A percentile compares a stretch with the other conserved stretches of the same genome.
phyloP scores from a whole-genome alignment of 2,888 invertebrate genomes.

The Dromius quadrimaculatus region DNA sequence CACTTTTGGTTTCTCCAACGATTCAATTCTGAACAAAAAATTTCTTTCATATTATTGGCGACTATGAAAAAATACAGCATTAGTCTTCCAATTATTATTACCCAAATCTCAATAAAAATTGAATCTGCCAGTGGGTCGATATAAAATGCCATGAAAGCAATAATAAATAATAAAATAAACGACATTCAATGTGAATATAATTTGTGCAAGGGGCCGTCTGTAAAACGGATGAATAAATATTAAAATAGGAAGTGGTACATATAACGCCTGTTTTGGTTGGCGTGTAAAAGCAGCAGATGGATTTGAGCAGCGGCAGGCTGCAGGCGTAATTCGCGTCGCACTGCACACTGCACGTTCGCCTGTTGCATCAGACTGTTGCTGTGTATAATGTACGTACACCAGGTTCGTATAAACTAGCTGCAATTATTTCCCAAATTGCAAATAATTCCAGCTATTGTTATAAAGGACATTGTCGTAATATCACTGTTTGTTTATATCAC shows the following conservation, averaged over 20 bases:
- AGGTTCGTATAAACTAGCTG: neutral
- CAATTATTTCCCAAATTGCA: constrained; percentile 11
- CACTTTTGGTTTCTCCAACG: too few relatives aligned
- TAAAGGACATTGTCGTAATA: neutral
- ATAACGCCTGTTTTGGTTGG: constrained; percentile 22
- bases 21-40: too few relatives aligned
- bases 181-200: constrained; percentile 42
- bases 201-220: constrained; percentile 39
- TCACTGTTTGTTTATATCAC: constrained; percentile 5
- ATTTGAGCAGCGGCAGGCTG: neutral
- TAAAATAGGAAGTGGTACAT: constrained; percentile 42
- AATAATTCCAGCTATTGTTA: constrained; percentile 3
- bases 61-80: too few relatives aligned
- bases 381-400: neutral
- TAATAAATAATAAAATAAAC: too few relatives aligned
- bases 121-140: too few relatives aligned
- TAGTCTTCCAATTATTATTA: too few relatives aligned
- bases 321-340: neutral
- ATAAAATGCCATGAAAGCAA: too few relatives aligned
- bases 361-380: neutral
- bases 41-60: too few relatives aligned
- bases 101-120: too few relatives aligned
- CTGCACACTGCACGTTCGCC: neutral
- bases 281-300: constrained; percentile 31
- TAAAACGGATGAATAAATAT: constrained; percentile 48